Evolutionary conservation across 64 coral and sea anemone species (phyloP).

Genomic region (Actinia equina): DNA sequence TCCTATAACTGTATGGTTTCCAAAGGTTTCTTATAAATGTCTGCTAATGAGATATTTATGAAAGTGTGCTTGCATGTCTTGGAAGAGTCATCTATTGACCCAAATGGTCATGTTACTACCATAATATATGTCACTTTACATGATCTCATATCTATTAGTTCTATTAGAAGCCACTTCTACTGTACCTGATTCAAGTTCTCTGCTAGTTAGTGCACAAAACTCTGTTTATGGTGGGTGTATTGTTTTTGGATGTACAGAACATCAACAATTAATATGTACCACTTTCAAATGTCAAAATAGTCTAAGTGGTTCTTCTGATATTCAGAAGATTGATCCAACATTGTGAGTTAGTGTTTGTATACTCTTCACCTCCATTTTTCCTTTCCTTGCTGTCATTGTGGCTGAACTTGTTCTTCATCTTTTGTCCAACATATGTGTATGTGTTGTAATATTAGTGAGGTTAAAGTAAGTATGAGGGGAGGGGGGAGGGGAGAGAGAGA

Average conservation of each 20-base stretch:
- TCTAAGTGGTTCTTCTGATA: conserved; percentile 16
- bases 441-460: background rate
- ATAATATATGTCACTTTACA: too few relatives aligned
- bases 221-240: too few relatives aligned
- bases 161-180: too few relatives aligned
- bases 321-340: background rate
- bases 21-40: too few relatives aligned
- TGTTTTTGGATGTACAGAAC: background rate
- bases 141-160: background rate
- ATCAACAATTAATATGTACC: background rate
- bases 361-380: too few relatives aligned
- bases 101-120: too few relatives aligned
- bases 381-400: background rate
- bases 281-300: background rate
- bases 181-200: background rate
- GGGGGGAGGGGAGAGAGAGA: background rate
- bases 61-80: too few relatives aligned
- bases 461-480: background rate
- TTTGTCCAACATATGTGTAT: background rate
- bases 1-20: too few relatives aligned
- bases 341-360: background rate
- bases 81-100: too few relatives aligned
- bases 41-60: too few relatives aligned
- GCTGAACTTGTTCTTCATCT: background rate
- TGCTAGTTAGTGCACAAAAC: background rate